These are phyloP conservation scores for Philopedon plagiatum DNA, from an alignment of 2,888 invertebrate genomes.

Conservation along the genomic window DNA sequence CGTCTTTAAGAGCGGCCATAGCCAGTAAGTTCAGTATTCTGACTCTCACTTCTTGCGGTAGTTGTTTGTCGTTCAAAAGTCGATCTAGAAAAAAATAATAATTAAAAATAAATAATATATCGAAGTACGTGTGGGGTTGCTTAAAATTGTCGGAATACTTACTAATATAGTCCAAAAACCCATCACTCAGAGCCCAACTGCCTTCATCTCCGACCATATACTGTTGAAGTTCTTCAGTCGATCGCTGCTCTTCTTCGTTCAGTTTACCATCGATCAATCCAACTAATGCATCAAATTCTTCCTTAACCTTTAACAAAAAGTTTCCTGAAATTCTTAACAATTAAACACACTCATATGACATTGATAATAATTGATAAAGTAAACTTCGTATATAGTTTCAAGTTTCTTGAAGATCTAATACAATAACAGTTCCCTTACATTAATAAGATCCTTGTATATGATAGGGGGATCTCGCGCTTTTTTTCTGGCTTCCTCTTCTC, in stretches of 20 bases:
- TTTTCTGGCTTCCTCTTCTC: conserved; percentile 79
- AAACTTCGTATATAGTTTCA: no score
- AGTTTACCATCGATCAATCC: conserved; percentile 80
- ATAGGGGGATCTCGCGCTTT: conserved; percentile 84
- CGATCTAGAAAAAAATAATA: conserved; percentile 68
- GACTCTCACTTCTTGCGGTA: conserved; percentile 76
- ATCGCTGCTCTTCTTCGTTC: conserved; percentile 81
- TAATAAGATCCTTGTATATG: conserved; percentile 79
- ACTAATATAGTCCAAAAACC: conserved; percentile 88
- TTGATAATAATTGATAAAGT: no score
- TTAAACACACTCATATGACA: no score
- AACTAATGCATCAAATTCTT: conserved; percentile 82
- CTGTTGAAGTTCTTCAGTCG: conserved; percentile 87
- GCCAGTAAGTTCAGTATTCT: conserved; percentile 81
- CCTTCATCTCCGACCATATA: conserved; percentile 92
- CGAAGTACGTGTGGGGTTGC: no score
- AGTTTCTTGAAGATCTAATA: no score
- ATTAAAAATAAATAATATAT: conserved; percentile 26
- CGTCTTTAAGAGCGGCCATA: conserved; percentile 87
- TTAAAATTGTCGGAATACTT: conserved; percentile 56
- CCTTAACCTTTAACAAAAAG: conserved; percentile 77
- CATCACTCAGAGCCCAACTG: conserved; percentile 93
- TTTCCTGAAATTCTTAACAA: no score
- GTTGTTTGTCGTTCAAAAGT: conserved; percentile 74
- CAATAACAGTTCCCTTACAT: conserved; percentile 75